Evolutionary conservation across 2,888 invertebrate genomes (phyloP).

Genomic region (Ormyrus thymus): DNA sequence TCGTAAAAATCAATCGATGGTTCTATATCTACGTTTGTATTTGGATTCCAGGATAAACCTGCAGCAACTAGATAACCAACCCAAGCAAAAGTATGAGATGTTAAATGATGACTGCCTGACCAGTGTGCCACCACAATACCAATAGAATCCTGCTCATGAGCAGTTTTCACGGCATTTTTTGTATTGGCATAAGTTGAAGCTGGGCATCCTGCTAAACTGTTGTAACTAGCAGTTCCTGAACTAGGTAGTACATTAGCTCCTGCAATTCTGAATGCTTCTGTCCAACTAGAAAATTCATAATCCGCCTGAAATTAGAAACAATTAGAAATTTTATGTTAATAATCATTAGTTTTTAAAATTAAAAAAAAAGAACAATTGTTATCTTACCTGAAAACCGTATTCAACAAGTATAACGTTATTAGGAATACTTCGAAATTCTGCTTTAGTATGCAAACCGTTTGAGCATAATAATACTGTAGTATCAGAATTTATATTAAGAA

Average conservation of each 20-base stretch:
- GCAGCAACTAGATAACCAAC: conserved; percentile 78
- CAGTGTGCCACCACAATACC: conserved; percentile 79
- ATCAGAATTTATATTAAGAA: conserved; percentile 72
- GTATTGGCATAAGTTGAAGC: conserved; percentile 79
- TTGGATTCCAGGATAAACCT: conserved; percentile 79
- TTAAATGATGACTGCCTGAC: conserved; percentile 79
- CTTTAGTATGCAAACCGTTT: conserved; percentile 74
- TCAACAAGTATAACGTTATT: conserved; percentile 77
- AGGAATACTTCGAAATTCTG: conserved; percentile 75
- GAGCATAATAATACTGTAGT: conserved; percentile 75
- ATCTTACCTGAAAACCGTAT: conserved; percentile 78
- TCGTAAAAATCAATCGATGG: conserved; percentile 67
- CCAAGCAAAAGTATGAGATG: conserved; percentile 79
- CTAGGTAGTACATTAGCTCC: conserved; percentile 77
- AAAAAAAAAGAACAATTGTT: not conserved
- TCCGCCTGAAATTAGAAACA: conserved; percentile 73
- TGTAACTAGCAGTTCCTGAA: conserved; percentile 80
- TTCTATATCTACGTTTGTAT: conserved; percentile 71
- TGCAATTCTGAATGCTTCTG: conserved; percentile 75
- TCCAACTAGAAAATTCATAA: conserved; percentile 77
- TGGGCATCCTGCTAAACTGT: conserved; percentile 79
- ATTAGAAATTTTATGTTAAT: conserved; percentile 14
- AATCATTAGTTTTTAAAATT: no score
- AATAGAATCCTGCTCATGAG: conserved; percentile 75
- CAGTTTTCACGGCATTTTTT: conserved; percentile 77